Evolutionary conservation across 2,113 vertebrate species (phyloP).

Genomic region (Cheirogaleus medius): DNA sequence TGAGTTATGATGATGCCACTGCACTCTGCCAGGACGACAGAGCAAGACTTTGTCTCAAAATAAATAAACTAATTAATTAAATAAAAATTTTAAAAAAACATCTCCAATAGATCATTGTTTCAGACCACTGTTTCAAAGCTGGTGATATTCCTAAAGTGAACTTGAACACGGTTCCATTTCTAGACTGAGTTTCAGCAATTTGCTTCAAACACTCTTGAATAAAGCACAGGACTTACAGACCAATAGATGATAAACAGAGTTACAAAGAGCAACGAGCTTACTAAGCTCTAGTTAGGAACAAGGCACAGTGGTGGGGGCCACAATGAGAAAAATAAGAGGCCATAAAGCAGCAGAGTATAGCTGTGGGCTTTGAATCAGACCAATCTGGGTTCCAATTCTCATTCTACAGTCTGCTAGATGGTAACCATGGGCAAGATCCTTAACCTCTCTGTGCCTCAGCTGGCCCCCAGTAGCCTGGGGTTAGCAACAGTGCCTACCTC

Average conservation of each 20-base stretch:
- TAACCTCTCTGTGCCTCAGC: neutral
- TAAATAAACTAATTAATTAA: too few species aligned
- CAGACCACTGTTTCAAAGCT: conserved; percentile 13
- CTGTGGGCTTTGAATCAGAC: neutral
- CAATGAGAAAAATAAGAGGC: neutral
- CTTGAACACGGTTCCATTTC: conserved; percentile 14
- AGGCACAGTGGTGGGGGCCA: neutral
- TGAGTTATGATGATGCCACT: too few species aligned
- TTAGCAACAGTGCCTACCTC: neutral
- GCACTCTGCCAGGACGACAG: too few species aligned
- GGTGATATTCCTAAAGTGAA: neutral
- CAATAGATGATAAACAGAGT: neutral
- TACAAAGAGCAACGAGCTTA: neutral
- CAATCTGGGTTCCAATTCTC: neutral
- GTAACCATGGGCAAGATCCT: neutral
- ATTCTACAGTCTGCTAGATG: neutral
- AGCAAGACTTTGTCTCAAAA: too few species aligned
- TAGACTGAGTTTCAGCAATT: conserved; percentile 28
- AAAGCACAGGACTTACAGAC: neutral
- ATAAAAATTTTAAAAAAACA: neutral
- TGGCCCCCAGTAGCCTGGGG: neutral
- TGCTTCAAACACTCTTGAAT: conserved; percentile 24
- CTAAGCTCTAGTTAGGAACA: neutral
- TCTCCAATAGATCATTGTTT: neutral
- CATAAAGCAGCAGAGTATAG: neutral